These are phyloP conservation scores for Rhadina sibilatrix DNA, from an alignment of 2,113 vertebrate species.

Conservation along the genomic window DNA sequence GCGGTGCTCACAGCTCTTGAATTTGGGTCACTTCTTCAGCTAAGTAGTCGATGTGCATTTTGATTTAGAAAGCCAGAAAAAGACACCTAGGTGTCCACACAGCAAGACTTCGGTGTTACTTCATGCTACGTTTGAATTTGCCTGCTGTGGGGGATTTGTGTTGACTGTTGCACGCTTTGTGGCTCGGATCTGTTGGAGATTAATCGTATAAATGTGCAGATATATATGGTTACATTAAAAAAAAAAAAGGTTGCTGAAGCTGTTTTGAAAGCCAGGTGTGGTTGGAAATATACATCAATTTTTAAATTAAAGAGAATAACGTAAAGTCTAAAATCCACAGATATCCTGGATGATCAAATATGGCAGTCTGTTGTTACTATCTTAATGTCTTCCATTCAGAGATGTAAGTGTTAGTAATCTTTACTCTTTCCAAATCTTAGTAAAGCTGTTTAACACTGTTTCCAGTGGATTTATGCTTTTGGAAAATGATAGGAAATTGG, in stretches of 20 bases:
- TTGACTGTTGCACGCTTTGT: background rate
- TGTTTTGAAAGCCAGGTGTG: background rate
- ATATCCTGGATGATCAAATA: background rate
- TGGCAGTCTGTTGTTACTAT: background rate
- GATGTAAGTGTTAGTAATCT: background rate
- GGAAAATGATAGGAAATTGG: background rate
- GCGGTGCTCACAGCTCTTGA: background rate
- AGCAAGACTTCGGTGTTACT: background rate
- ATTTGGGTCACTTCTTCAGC: background rate
- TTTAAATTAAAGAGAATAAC: background rate
- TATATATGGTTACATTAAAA: background rate
- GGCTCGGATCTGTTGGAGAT: background rate
- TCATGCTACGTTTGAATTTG: background rate
- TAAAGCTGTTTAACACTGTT: background rate
- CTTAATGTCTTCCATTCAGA: background rate
- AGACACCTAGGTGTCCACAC: background rate
- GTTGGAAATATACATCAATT: background rate
- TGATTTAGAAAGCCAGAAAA: background rate
- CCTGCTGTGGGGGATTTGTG: background rate
- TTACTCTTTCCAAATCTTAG: background rate
- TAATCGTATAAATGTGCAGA: background rate
- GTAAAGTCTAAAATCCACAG: background rate
- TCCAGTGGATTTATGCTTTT: background rate
- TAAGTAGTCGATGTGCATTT: background rate
- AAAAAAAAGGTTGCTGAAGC: background rate